These are phyloP conservation scores for Acleris emargana DNA, from an alignment of 2,888 invertebrate species.

Conservation along the genomic window DNA sequence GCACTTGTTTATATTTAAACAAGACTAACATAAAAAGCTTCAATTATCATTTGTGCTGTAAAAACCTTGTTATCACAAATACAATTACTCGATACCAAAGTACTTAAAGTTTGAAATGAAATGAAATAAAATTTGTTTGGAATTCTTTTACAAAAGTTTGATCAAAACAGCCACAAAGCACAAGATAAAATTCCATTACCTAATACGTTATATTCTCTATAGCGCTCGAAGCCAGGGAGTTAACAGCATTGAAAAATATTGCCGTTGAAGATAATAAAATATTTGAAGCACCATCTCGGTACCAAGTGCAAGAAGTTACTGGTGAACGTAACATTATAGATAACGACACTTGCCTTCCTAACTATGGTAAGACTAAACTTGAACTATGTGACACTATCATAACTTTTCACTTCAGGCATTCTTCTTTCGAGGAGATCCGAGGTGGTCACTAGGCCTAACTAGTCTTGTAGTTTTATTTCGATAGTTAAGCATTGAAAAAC, in stretches of 20 bases:
- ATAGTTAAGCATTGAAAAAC: too few relatives aligned
- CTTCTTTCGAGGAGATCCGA: background rate
- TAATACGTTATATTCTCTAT: constrained; percentile 3
- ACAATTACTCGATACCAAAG: background rate
- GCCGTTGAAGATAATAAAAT: background rate
- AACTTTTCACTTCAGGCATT: constrained; percentile 7
- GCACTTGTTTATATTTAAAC: too few relatives aligned
- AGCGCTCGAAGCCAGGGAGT: background rate
- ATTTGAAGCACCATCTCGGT: background rate
- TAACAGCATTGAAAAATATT: constrained; percentile 1
- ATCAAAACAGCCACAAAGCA: too few relatives aligned
- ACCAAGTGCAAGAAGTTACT: background rate
- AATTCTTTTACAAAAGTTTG: too few relatives aligned
- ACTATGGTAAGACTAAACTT: constrained; percentile 14
- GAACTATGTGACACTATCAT: background rate
- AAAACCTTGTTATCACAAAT: too few relatives aligned
- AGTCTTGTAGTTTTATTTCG: too few relatives aligned
- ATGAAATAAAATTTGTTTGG: too few relatives aligned
- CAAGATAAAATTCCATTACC: too few relatives aligned
- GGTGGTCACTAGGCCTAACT: background rate
- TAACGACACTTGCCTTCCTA: constrained; percentile 3
- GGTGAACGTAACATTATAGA: background rate
- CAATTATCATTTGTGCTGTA: too few relatives aligned
- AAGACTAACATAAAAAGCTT: too few relatives aligned
- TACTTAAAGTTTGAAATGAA: background rate